Evolutionary conservation across 92 coral and sea anemone genomes (phyloP), one percentile per base, ranked within the genome.

Genomic region (Zoanthus sansibaricus): DNA sequence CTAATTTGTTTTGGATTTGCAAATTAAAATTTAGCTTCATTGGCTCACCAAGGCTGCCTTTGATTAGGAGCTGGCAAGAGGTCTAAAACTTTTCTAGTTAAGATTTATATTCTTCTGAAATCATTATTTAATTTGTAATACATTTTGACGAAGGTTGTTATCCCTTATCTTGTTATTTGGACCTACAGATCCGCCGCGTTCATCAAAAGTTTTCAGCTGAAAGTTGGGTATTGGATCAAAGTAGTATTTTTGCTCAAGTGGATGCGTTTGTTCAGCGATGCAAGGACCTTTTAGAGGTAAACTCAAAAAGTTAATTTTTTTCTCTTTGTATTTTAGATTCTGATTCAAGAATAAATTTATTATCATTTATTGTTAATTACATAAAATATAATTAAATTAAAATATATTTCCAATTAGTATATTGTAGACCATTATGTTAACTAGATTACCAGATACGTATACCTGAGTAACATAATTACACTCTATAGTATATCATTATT

Each of bases 231-330:
- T 93, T 97, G 82, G 99, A 97, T 70, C 98, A 97, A 84, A 97
- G 97, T 86, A 97, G 99, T 78, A 97, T 97, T 75, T 97, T 97
- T 92, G 99, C 99, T 17, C 99, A 97, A 87, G 95, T 97, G 82
- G 99, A 97, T 93, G 99, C 99, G 13, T 97, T 97, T 91, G 98
- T 97, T 37, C 99, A 97, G 87, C 89, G 99, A 61, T 97, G 99
- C 91, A 97, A 95, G 86, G 99, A 97, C 75, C 93, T 97, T 7
- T 86, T 97, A 49, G 99, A 97, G 99, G 99, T 96, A 91, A 30
- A 83, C 7, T 62, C 7, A 62, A n/a, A 62, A 62, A 62, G 0
- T 7, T 9, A 7, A 49, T 7, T 1, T 4, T 7, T 2, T 49
- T 0, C 6, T 0, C 3, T 62, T 3, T 17, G 14, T 12, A 15